Conservation (phyloP, 53 echinoderm and acorn worm species). For the Mesocentrotus franciscanus region DNA sequence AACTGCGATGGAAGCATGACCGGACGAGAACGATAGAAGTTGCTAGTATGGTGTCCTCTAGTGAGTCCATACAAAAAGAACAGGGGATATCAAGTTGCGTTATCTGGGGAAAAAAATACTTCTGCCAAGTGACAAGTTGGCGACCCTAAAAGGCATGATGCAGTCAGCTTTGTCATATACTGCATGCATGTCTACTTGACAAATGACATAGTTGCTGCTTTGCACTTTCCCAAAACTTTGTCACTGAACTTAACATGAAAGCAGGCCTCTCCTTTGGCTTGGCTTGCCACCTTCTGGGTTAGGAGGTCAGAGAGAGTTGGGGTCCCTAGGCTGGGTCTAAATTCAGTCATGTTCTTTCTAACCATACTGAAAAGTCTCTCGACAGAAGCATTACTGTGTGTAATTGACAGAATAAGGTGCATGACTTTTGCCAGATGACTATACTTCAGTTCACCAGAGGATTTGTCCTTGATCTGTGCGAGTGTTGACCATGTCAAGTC, state of each 20-base stretch:
- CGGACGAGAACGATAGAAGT: no score
- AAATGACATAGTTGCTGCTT: constrained; percentile 28
- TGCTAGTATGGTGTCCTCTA: no score
- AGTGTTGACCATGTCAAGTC: constrained; percentile 39
- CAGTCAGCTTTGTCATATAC: no score
- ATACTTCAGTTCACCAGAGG: background rate
- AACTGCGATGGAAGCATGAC: no score
- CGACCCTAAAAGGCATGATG: no score
- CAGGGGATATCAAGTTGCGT: no score
- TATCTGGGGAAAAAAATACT: no score
- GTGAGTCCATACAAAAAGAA: no score
- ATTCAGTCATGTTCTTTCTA: constrained; percentile 45
- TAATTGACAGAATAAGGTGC: constrained; percentile 13
- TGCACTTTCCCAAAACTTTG: constrained; percentile 10
- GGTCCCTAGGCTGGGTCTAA: constrained; percentile 17
- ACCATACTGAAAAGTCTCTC: constrained; percentile 55
- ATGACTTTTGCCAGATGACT: constrained; percentile 44
- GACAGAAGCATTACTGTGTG: constrained; percentile 41
- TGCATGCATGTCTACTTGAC: background rate
- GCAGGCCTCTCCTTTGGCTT: constrained; percentile 37
- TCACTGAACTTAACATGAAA: constrained; percentile 27
- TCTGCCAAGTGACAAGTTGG: no score
- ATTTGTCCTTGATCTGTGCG: background rate
- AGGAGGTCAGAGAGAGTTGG: constrained; percentile 23
- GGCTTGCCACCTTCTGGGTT: constrained; percentile 45